Evolutionary conservation across 2,888 invertebrate genomes (phyloP), one percentile per base, ranked within the genome.

Genomic region (Acronicta alni): DNA sequence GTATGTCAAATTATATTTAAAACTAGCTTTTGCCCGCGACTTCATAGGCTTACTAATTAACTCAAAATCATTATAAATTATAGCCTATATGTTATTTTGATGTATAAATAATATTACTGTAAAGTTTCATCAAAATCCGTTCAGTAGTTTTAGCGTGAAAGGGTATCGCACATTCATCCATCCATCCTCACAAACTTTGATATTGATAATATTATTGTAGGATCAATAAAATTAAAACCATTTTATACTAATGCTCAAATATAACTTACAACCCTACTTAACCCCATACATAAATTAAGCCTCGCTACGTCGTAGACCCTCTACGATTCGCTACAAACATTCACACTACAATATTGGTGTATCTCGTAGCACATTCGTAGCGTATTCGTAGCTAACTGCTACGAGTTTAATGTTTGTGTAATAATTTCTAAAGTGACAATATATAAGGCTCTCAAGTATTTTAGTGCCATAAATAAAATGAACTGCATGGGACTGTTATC

Each of bases 401-500:
- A 61, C 61, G 57, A 61, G 53, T 47, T 64, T 62, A 62, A 72
- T 77, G 53, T 52, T 49, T 46, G 67, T 58, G 67, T 69, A 71
- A 77, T 81, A 82, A 76, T 71, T 81, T 70, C 62, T 59, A 67
- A 73, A 74, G 76, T 76, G 67, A 68, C 72, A 67, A 67, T 72
- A 76, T 73, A 75, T 77, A 80, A 75, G 74, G 70, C 75, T 79
- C 67, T 73, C 64, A 79, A 75, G 70, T 73, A 72, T 80, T 81
- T 80, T 76, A 79, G 66, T 57, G 55, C 60, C 70, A 76, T 81
- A 79, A 82, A 83, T 83, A 79, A 81, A 77, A 72, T 54, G 77
- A 83, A 84, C 77, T 75, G 80, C 59, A 47, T 63, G 54, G 23
- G 54, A 70, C 61, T 76, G 75, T 81, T 84, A 84, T 82, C 79